phyloP scores from a whole-genome alignment of 2,888 invertebrate species.

The Teleogryllus oceanicus region DNA sequence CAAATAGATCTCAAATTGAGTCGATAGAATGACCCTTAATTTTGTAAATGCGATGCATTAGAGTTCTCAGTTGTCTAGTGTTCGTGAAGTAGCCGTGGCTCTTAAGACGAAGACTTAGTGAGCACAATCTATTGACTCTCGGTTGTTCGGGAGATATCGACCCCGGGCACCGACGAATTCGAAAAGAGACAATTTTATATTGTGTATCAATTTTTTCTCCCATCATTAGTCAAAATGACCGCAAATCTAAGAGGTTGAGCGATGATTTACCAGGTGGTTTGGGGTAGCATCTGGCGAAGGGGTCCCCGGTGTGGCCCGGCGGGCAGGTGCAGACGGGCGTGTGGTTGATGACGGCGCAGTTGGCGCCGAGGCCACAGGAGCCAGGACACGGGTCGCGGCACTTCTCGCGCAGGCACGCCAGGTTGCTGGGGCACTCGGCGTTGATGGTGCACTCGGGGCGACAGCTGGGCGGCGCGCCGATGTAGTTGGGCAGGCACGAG shows the following conservation, averaged over 20 bases:
- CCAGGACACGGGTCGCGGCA: constrained; percentile 77
- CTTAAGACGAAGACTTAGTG: too few species aligned
- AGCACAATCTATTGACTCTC: too few species aligned
- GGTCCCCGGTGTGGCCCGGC: constrained; percentile 72
- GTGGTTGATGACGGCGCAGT: constrained; percentile 73
- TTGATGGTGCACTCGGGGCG: constrained; percentile 56
- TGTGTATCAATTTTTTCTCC: too few species aligned
- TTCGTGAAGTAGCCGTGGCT: too few species aligned
- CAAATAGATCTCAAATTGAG: too few species aligned
- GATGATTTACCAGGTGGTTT: constrained; percentile 47
- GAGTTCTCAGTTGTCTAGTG: too few species aligned
- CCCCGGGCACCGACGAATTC: too few species aligned
- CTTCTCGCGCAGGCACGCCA: constrained; percentile 73
- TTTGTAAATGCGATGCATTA: too few species aligned
- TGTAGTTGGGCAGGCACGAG: constrained; percentile 61
- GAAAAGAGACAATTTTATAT: too few species aligned
- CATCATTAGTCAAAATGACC: too few species aligned
- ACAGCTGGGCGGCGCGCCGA: constrained; percentile 53
- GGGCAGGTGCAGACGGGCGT: constrained; percentile 72
- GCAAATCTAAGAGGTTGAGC: constrained; percentile 44
- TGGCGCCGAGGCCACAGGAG: constrained; percentile 69
- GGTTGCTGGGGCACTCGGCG: constrained; percentile 69
- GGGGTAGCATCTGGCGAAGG: constrained; percentile 63
- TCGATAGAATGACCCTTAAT: too few species aligned
- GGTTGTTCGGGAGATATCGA: too few species aligned